These are phyloP conservation scores for Ciconia stormi DNA, from an alignment of 2,113 vertebrate genomes.

Conservation along the genomic window DNA sequence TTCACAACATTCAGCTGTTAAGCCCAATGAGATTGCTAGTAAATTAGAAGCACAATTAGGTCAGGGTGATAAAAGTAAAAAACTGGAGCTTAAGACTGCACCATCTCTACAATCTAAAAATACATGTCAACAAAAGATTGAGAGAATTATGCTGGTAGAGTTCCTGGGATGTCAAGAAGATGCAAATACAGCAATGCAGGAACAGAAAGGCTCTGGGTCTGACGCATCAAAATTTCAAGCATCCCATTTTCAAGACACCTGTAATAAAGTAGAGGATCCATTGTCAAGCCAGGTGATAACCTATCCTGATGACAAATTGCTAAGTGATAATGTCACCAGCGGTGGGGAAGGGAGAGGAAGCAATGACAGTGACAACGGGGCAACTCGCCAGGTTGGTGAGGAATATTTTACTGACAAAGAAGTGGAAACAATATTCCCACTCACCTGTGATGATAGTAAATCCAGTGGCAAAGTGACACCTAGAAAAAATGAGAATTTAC, in stretches of 20 bases:
- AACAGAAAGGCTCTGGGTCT: slow-evolving; percentile 8
- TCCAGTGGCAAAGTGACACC: not conserved
- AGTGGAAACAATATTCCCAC: not conserved
- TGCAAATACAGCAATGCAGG: not conserved
- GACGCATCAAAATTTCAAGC: not conserved
- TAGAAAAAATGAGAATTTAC: not conserved
- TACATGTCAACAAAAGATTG: slow-evolving; percentile 42
- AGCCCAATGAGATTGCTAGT: slow-evolving; percentile 27
- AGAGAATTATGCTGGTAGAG: slow-evolving; percentile 37
- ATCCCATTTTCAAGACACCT: not conserved
- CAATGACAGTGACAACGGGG: not conserved
- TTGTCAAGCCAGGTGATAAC: not conserved
- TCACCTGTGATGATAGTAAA: not conserved
- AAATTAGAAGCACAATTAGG: slow-evolving; percentile 71
- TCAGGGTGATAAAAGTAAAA: slow-evolving; percentile 52
- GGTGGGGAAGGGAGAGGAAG: not conserved
- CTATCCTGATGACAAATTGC: not conserved
- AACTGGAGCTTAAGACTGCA: slow-evolving; percentile 23
- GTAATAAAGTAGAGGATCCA: not conserved
- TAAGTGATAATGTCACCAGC: not conserved
- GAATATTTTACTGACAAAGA: not conserved
- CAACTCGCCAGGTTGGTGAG: not conserved
- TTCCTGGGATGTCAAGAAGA: slow-evolving; percentile 11
- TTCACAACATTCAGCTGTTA: not conserved
- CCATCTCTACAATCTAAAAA: slow-evolving; percentile 22